Conservation (phyloP, 2,113 vertebrate genomes). For the Cyprinus carpio region DNA sequence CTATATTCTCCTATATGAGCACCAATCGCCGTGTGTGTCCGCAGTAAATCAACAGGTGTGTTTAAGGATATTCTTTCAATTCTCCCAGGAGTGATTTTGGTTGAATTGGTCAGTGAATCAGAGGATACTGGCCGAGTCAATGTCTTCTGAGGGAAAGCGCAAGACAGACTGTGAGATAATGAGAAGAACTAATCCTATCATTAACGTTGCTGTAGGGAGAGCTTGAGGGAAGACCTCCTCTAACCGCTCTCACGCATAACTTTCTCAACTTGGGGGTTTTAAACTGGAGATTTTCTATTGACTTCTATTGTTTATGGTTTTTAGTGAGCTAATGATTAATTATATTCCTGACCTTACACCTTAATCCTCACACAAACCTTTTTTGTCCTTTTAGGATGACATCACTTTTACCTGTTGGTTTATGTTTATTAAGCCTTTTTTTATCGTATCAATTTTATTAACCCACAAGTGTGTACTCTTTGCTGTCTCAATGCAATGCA, state of each 20-base stretch:
- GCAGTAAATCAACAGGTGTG: conserved; percentile 24
- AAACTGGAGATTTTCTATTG: neutral
- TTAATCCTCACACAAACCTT: neutral
- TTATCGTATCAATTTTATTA: too few species aligned
- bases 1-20: neutral
- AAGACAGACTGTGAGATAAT: conserved; percentile 12
- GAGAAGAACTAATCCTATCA: conserved; percentile 25
- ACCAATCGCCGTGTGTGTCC: neutral
- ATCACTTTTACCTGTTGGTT: neutral
- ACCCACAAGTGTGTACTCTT: neutral
- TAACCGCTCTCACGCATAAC: neutral
- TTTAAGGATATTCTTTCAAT: neutral
- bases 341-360: neutral
- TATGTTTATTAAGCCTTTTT: neutral
- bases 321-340: neutral
- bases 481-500: neutral
- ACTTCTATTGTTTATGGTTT: neutral
- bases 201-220: neutral
- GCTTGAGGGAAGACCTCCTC: neutral
- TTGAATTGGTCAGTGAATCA: conserved; percentile 17
- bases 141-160: conserved; percentile 14
- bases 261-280: too few species aligned
- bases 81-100: neutral
- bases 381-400: neutral
- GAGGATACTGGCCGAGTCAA: neutral